Evolutionary conservation across 1,140 invertebrate species (phyloP).

Genomic region (Drosophila rufa): DNA sequence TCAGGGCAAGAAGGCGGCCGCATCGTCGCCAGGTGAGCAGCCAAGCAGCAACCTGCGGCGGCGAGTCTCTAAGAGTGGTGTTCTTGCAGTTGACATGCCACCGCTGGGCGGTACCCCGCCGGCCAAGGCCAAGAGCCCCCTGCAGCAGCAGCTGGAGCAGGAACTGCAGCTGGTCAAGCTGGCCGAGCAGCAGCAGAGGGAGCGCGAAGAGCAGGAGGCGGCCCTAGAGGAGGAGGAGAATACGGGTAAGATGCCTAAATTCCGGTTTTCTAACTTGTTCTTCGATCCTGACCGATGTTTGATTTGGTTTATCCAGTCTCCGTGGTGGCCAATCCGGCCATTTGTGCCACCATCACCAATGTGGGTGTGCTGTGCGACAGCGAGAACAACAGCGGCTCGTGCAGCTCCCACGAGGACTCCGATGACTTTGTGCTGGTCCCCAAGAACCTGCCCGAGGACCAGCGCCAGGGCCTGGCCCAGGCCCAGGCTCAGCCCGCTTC

Average conservation of each 20-base stretch:
- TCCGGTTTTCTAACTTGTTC: too few relatives aligned
- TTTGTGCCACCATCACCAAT: conserved; percentile 83
- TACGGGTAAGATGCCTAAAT: conserved; percentile 42
- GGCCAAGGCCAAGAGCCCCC: conserved; percentile 76
- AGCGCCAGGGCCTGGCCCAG: conserved; percentile 62
- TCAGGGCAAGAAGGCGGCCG: conserved; percentile 88
- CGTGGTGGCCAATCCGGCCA: conserved; percentile 81
- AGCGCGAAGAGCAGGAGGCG: conserved; percentile 69
- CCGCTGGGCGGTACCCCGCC: conserved; percentile 74
- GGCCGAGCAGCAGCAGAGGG: conserved; percentile 69
- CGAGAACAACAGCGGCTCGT: conserved; percentile 86
- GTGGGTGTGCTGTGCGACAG: conserved; percentile 83
- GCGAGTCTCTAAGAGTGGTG: conserved; percentile 21
- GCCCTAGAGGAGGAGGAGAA: conserved; percentile 70
- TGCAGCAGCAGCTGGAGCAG: conserved; percentile 78
- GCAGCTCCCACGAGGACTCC: conserved; percentile 89
- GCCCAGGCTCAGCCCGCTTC: conserved; percentile 20
- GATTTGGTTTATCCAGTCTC: conserved; percentile 57
- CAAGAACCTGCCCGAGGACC: conserved; percentile 88
- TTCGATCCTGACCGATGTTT: too few relatives aligned
- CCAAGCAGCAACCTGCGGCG: conserved; percentile 12
- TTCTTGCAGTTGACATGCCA: conserved; percentile 75
- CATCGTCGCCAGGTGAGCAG: conserved; percentile 72
- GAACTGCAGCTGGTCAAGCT: conserved; percentile 70
- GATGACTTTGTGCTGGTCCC: conserved; percentile 96